Percentiles rank a stretch among this genome's conserved stretches.
Conservation (phyloP, 2,888 invertebrate species). For the Anthophora plumipes region DNA sequence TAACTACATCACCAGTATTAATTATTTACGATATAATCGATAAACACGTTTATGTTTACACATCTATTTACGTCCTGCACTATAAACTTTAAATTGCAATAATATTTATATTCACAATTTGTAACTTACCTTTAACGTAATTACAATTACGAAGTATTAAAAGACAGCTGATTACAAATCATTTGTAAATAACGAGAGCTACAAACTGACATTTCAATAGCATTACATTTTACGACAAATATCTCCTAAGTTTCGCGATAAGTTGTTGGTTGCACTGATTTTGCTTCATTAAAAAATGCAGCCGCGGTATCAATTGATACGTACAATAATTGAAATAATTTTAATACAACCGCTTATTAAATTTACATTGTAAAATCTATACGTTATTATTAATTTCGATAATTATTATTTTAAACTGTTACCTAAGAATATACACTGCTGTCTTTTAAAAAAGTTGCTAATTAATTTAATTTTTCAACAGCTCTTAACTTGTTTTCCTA, state of each 20-base stretch:
- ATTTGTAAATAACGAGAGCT: conserved; percentile 43
- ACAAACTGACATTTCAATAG: conserved; percentile 63
- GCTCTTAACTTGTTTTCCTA: neutral
- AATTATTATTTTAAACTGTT: neutral
- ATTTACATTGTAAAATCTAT: neutral
- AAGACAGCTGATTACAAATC: conserved; percentile 37
- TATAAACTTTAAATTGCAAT: conserved; percentile 2
- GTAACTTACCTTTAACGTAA: conserved; percentile 28
- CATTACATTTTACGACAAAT: conserved; percentile 50
- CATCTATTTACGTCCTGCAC: conserved; percentile 10
- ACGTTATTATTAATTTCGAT: neutral
- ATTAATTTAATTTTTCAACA: neutral
- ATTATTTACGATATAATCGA: conserved; percentile 15
- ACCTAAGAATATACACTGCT: neutral
- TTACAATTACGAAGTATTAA: conserved; percentile 47
- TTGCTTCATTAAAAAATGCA: conserved; percentile 32
- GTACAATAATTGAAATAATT: neutral
- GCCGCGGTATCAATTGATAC: neutral
- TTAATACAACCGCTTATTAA: neutral
- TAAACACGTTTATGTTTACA: conserved; percentile 28
- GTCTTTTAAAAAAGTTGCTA: neutral
- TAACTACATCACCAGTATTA: neutral
- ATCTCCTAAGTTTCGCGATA: conserved; percentile 33
- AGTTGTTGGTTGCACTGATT: conserved; percentile 59
- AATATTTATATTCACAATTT: neutral